Evolutionary conservation across 2,797 vertebrate species (phyloP).

Genomic region (Amblyopsis hoosieri): DNA sequence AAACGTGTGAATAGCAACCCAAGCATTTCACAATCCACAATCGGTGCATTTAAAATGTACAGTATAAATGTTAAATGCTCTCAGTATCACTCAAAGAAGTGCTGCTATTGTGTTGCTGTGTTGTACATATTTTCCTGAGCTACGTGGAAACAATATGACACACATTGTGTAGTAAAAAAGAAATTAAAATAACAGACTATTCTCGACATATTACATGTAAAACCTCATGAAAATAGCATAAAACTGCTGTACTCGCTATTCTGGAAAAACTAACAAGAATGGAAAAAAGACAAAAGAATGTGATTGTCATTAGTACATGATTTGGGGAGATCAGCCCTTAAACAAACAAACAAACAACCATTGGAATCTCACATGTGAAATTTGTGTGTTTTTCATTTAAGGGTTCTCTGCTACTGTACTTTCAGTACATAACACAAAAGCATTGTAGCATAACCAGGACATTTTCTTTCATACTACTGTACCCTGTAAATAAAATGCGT

Average conservation of each 20-base stretch:
- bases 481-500: neutral
- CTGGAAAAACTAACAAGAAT: slow-evolving; percentile 35
- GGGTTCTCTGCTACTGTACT: too few species aligned
- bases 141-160: slow-evolving; percentile 44
- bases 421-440: too few species aligned
- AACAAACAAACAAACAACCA: too few species aligned
- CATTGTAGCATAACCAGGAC: neutral
- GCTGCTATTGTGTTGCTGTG: slow-evolving; percentile 44
- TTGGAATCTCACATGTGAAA: too few species aligned
- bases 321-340: slow-evolving; percentile 18
- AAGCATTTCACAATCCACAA: slow-evolving; percentile 29
- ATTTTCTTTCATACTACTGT: neutral
- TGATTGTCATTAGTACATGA: slow-evolving; percentile 64
- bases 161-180: slow-evolving; percentile 14
- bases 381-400: too few species aligned
- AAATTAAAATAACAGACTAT: neutral
- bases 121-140: slow-evolving; percentile 56
- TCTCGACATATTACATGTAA: too few species aligned
- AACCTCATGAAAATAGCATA: neutral
- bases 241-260: neutral
- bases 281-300: slow-evolving; percentile 35
- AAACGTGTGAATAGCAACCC: slow-evolving; percentile 22
- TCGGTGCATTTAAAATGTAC: slow-evolving; percentile 43
- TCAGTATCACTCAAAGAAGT: slow-evolving; percentile 36
- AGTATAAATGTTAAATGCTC: slow-evolving; percentile 34